Evolutionary conservation across 2,113 vertebrate genomes (phyloP).

Genomic region (Ammodytes dubius): DNA sequence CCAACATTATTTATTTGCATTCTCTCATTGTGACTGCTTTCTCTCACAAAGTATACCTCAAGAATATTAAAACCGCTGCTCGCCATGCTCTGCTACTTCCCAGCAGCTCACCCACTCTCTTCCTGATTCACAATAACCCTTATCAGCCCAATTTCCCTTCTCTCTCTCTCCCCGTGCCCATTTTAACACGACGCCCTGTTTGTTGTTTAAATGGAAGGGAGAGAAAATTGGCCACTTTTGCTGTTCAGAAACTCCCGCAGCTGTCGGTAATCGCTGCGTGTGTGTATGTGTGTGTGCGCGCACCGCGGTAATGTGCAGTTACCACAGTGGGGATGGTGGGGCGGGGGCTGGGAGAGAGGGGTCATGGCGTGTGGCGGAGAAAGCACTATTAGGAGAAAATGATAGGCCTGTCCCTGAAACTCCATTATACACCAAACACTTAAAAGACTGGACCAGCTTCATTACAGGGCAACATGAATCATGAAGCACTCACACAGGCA

Average conservation of each 20-base stretch:
- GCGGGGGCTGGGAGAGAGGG: constrained; percentile 71
- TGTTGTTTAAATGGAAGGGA: constrained; percentile 86
- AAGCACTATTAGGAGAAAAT: constrained; percentile 88
- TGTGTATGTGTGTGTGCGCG: constrained; percentile 38
- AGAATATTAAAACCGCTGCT: constrained; percentile 69
- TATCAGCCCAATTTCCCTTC: constrained; percentile 79
- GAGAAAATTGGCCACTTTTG: constrained; percentile 88
- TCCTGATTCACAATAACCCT: constrained; percentile 75
- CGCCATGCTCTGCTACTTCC: constrained; percentile 55
- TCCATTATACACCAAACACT: constrained; percentile 87
- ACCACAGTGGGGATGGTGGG: constrained; percentile 69
- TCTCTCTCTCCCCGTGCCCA: constrained; percentile 61
- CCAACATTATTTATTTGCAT: constrained; percentile 22
- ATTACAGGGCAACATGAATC: constrained; percentile 86
- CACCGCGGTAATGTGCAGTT: constrained; percentile 75
- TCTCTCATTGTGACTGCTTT: constrained; percentile 5
- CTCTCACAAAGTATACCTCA: constrained; percentile 47
- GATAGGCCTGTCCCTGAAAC: constrained; percentile 87
- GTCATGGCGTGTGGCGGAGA: constrained; percentile 79
- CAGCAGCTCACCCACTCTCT: constrained; percentile 63
- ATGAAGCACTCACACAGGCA: constrained; percentile 78
- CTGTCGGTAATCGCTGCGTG: constrained; percentile 82
- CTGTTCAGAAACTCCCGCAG: constrained; percentile 85
- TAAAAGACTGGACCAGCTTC: constrained; percentile 85
- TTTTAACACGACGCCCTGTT: constrained; percentile 84